Percentiles rank a stretch among this genome's conserved stretches.
Evolutionary conservation across 2,797 vertebrate genomes (phyloP).

Genomic region (Aulostomus chinensis): DNA sequence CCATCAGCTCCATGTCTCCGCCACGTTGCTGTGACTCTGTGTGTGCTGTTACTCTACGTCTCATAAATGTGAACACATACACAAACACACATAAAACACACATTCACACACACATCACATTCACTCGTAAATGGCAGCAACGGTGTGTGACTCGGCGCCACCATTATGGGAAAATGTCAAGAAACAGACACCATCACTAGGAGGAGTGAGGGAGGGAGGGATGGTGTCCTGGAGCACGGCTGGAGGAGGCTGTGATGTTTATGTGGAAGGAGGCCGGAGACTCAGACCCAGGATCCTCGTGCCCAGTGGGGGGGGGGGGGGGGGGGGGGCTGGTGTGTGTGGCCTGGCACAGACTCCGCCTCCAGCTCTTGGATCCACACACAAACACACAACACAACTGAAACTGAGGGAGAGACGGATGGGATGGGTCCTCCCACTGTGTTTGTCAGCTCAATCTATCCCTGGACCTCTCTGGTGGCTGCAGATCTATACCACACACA

Average conservation of each 20-base stretch:
- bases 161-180: slow-evolving; percentile 44
- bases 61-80: slow-evolving; percentile 40
- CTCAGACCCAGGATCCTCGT: too few species aligned
- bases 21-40: slow-evolving; percentile 45
- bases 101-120: not conserved
- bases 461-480: slow-evolving; percentile 39
- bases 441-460: slow-evolving; percentile 54
- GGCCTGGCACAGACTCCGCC: slow-evolving; percentile 23
- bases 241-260: too few species aligned
- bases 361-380: slow-evolving; percentile 17
- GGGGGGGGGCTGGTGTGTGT: too few species aligned
- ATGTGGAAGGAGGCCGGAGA: slow-evolving; percentile 15
- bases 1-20: slow-evolving; percentile 43
- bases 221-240: slow-evolving; percentile 25
- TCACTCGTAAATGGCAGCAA: slow-evolving; percentile 21
- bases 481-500: too few species aligned
- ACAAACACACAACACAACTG: slow-evolving; percentile 12
- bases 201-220: slow-evolving; percentile 21
- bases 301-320: too few species aligned
- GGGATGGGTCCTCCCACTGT: slow-evolving; percentile 34
- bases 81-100: slow-evolving; percentile 1
- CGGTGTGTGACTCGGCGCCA: slow-evolving; percentile 11
- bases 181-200: slow-evolving; percentile 14
- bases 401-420: slow-evolving; percentile 22
- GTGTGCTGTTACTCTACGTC: slow-evolving; percentile 46